Percentiles rank a stretch among this genome's conserved stretches.
phyloP scores from a whole-genome alignment of 2,113 vertebrate species.

The Anolis carolinensis region DNA sequence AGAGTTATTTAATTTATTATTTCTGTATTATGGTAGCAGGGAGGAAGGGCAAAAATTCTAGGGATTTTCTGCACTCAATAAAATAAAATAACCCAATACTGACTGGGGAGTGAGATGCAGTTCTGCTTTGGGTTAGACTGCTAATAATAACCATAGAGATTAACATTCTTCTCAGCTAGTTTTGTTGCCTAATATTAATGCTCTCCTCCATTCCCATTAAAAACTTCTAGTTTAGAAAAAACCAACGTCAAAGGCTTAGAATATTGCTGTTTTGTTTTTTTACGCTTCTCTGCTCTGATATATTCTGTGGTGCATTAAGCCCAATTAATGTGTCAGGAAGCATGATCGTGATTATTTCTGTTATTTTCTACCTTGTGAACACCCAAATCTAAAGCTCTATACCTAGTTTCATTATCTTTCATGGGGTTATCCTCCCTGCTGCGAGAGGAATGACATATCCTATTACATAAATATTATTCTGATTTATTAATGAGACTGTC shows the following conservation, averaged over 20 bases:
- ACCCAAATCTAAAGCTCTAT: neutral
- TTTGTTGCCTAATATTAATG: neutral
- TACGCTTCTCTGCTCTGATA: neutral
- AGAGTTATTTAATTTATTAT: neutral
- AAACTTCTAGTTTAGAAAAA: neutral
- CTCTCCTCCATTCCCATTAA: neutral
- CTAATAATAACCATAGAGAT: neutral
- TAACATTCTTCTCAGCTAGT: neutral
- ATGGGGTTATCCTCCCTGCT: too few species aligned
- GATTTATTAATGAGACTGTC: neutral
- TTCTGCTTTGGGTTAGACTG: neutral
- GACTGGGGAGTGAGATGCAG: neutral
- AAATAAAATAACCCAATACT: neutral
- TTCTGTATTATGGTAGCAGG: neutral
- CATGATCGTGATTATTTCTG: neutral
- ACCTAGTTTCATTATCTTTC: neutral
- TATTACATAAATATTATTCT: neutral
- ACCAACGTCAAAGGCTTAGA: neutral
- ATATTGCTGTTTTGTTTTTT: neutral
- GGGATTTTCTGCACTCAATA: neutral
- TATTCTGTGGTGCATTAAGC: neutral
- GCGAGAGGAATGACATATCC: neutral
- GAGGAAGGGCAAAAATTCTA: neutral
- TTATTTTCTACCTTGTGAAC: neutral
- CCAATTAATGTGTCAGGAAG: neutral